phyloP scores from a whole-genome alignment of 1,140 invertebrate species.

The Eciton burchellii region DNA sequence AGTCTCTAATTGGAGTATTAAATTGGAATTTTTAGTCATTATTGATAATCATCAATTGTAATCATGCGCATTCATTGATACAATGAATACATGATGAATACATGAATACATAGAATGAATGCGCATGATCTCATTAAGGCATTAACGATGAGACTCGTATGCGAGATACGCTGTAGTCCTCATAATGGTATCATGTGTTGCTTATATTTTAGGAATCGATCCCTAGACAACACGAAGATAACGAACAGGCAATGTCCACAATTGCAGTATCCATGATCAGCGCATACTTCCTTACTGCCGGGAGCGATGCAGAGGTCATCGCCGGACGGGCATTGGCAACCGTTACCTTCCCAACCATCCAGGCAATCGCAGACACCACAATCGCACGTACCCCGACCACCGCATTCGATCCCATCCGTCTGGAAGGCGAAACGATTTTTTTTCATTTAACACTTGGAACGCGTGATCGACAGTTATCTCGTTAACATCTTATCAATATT shows the following conservation, averaged over 20 bases:
- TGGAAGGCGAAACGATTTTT: conserved; percentile 37
- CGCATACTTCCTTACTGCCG: conserved; percentile 73
- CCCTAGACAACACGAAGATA: neutral
- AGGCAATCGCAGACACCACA: conserved; percentile 74
- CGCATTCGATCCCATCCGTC: conserved; percentile 75
- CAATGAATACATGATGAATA: too few species aligned
- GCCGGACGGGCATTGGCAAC: conserved; percentile 74
- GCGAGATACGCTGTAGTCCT: too few species aligned
- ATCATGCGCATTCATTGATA: too few species aligned
- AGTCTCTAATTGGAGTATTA: too few species aligned
- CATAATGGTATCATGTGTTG: too few species aligned
- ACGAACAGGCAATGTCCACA: conserved; percentile 77
- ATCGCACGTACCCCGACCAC: conserved; percentile 69
- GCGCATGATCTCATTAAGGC: too few species aligned
- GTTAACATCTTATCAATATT: too few species aligned
- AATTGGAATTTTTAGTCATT: too few species aligned
- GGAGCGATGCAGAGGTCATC: conserved; percentile 72
- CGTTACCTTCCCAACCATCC: conserved; percentile 72
- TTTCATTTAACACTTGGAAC: neutral
- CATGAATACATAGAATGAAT: too few species aligned
- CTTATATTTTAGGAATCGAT: too few species aligned
- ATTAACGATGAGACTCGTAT: too few species aligned
- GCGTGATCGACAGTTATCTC: conserved; percentile 10
- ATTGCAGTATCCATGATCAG: conserved; percentile 75
- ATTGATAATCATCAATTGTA: too few species aligned